Percentiles rank a stretch among this genome's conserved stretches.
Conservation (phyloP, 2,797 vertebrate genomes). For the Emys orbicularis region DNA sequence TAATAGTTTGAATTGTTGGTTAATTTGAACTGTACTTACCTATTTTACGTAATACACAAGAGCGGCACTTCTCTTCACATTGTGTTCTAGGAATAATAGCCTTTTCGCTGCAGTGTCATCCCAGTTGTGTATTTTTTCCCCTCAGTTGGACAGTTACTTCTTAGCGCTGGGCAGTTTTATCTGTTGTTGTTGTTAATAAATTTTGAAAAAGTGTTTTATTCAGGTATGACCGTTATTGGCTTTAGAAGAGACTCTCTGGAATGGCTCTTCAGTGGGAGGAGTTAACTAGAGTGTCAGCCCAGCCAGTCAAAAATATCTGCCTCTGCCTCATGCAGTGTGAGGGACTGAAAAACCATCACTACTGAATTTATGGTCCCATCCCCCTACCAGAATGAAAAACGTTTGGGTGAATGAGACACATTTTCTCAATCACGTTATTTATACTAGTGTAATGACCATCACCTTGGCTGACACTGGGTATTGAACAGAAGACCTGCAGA, state of each 20-base stretch:
- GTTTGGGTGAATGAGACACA: too few relatives aligned
- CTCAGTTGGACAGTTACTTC: background rate
- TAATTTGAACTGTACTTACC: background rate
- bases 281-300: background rate
- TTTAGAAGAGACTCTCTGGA: too few relatives aligned
- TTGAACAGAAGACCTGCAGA: background rate
- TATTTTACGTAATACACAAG: background rate
- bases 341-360: background rate
- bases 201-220: background rate
- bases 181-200: background rate
- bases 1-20: background rate
- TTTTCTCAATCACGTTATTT: background rate
- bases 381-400: too few relatives aligned
- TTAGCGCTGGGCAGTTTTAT: background rate
- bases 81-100: background rate
- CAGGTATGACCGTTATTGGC: background rate
- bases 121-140: background rate
- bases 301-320: background rate
- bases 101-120: too few relatives aligned
- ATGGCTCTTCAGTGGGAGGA: background rate
- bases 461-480: background rate
- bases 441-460: background rate
- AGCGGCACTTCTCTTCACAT: background rate
- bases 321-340: background rate
- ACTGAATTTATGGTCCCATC: background rate